Evolutionary conservation across 2,113 vertebrate species (phyloP).

Genomic region (Bubo scandiacus): DNA sequence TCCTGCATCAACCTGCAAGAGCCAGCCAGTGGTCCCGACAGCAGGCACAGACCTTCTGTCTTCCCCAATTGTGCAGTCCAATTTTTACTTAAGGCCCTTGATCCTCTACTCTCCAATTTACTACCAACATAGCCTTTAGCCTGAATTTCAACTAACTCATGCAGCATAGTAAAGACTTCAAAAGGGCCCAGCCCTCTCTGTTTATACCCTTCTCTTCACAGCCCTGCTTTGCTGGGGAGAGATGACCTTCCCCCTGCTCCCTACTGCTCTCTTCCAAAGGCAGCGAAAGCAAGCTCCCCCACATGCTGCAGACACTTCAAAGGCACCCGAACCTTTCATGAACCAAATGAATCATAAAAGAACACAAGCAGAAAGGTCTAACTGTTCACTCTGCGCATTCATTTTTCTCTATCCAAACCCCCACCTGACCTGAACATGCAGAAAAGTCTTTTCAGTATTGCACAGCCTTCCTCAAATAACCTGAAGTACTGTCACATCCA

Average conservation of each 20-base stretch:
- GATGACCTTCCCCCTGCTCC: neutral
- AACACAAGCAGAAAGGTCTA: slow-evolving; percentile 34
- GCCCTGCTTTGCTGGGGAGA: neutral
- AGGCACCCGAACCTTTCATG: neutral
- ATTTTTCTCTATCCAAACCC: neutral
- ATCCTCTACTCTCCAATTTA: slow-evolving; percentile 26
- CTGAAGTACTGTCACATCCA: neutral
- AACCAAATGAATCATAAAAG: slow-evolving; percentile 34
- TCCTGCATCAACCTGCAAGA: neutral
- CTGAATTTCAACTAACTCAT: neutral
- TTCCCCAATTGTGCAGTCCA: neutral
- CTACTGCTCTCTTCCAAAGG: neutral
- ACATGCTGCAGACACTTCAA: slow-evolving; percentile 4
- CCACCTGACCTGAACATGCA: neutral
- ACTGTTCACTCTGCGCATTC: neutral
- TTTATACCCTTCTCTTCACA: neutral
- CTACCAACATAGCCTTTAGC: slow-evolving; percentile 2
- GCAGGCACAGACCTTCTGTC: neutral
- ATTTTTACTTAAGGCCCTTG: neutral
- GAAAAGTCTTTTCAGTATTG: neutral
- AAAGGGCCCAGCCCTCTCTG: neutral
- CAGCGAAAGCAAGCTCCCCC: neutral
- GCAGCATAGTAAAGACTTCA: neutral
- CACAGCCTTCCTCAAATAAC: slow-evolving; percentile 17
- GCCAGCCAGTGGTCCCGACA: neutral